Base-by-base conservation (phyloP, 1,140 invertebrate genomes). In the Leucophenga varia region DNA sequence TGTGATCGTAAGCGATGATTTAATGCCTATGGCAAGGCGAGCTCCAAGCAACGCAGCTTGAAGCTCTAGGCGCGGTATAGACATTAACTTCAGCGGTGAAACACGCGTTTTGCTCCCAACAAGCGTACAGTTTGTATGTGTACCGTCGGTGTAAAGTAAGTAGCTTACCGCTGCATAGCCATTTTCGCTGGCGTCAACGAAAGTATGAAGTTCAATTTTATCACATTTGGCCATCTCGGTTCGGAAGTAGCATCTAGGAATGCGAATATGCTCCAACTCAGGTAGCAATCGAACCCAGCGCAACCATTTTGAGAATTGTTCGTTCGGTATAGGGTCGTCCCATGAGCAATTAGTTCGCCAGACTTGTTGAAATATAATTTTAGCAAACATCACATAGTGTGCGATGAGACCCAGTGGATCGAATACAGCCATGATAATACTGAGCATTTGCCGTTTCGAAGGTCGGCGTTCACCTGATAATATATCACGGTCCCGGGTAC, bases 11-110 rank as follows among this genome's bases (percentile, higher is more conserved):
- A 12, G 12, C 25, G 12, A 35, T 74, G 37, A 8, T 48, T 51
- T 2, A 49, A 47, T 3, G n/a, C n/a, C n/a, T n/a, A n/a, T n/a
- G n/a, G n/a, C n/a, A n/a, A n/a, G n/a, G n/a, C n/a, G n/a, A n/a
- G n/a, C n/a, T n/a, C 59, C 69, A 14, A 76, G 37, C 2, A 76
- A 36, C 1, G 76, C 75, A 4, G 70, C 76, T 34, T 72, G 55
- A 2, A 78, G 48, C 46, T 79, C 77, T 1, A 78, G 46, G 14
- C 70, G 47, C 0, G 76, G 76, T 18, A 77, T 67, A 2, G 71
- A 69, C 2, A 64, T 19, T 5, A 39, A 16, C 39, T 69, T 70
- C 9, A 73, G 5, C 12, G 75, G 74, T 0, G 76, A 55, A 3
- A 77, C 73, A 40, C 59, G 49, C 0, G 61, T 43, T 49, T 75